phyloP scores from a whole-genome alignment of 2,113 vertebrate genomes.

The Dascyllus trimaculatus region DNA sequence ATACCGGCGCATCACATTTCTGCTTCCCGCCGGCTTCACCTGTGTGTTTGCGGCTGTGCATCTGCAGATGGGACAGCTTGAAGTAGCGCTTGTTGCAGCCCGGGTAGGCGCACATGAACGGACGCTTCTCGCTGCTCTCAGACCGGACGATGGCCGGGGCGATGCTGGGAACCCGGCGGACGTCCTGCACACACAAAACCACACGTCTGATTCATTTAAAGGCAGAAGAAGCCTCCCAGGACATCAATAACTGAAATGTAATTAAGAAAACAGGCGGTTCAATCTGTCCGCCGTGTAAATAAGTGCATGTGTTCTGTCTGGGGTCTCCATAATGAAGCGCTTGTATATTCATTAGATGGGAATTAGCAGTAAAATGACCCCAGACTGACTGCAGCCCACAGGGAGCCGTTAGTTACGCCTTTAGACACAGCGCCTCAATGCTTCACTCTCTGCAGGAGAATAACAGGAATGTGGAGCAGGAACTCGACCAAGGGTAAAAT shows the following conservation, averaged over 20 bases:
- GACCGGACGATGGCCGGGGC: constrained; percentile 93
- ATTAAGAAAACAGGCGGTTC: constrained; percentile 59
- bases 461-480: constrained; percentile 4
- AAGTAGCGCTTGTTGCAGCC: constrained; percentile 99
- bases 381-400: constrained; percentile 65
- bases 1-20: no score
- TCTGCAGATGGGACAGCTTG: constrained; percentile 97
- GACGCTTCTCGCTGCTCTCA: constrained; percentile 95
- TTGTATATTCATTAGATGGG: constrained; percentile 71
- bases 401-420: constrained; percentile 84
- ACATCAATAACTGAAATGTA: constrained; percentile 33
- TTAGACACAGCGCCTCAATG: constrained; percentile 57
- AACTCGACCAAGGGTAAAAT: no score
- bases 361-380: constrained; percentile 82
- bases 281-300: constrained; percentile 48
- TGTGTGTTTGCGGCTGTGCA: constrained; percentile 99
- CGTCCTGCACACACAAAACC: constrained; percentile 84
- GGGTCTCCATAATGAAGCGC: constrained; percentile 57
- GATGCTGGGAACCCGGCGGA: constrained; percentile 93
- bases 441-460: constrained; percentile 21
- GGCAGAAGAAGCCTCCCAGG: not conserved
- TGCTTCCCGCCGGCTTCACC: constrained; percentile 79
- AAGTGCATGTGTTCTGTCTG: constrained; percentile 35
- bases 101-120: constrained; percentile 97
- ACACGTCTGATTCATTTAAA: constrained; percentile 33